A percentile compares a stretch with the other conserved stretches of the same genome.
Evolutionary conservation across 1,140 invertebrate species (phyloP).

Genomic region (Sycophaga agraensis): DNA sequence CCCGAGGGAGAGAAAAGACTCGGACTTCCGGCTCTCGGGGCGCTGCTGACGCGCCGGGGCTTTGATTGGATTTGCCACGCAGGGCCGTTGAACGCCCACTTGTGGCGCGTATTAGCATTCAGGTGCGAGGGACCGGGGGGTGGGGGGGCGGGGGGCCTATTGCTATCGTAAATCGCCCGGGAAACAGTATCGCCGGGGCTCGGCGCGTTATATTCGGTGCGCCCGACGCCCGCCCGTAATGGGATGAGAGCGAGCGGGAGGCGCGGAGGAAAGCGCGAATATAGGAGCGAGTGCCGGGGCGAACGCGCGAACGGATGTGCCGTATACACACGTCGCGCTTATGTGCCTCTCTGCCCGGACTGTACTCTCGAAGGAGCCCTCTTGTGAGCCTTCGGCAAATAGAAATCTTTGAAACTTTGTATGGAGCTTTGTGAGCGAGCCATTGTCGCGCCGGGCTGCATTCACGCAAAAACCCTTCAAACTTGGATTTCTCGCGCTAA

Average conservation of each 20-base stretch:
- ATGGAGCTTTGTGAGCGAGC: too few relatives aligned
- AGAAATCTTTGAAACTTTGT: too few relatives aligned
- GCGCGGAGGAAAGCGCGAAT: not conserved
- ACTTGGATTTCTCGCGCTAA: too few relatives aligned
- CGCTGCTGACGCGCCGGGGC: conserved; percentile 33
- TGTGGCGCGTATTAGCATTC: conserved; percentile 43
- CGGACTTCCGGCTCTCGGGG: too few relatives aligned
- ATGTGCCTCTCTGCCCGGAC: too few relatives aligned
- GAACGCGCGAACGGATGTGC: too few relatives aligned
- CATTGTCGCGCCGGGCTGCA: too few relatives aligned
- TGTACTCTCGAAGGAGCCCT: too few relatives aligned
- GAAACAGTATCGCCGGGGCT: conserved; percentile 31
- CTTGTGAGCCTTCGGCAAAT: too few relatives aligned
- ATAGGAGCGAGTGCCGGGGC: not conserved
- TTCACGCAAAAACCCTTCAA: too few relatives aligned
- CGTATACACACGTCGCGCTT: too few relatives aligned
- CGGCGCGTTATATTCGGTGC: not conserved
- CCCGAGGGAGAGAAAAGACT: too few relatives aligned
- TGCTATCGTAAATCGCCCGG: conserved; percentile 41
- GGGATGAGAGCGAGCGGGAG: not conserved
- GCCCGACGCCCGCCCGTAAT: not conserved
- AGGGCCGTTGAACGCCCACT: conserved; percentile 42
- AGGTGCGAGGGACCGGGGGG: not conserved
- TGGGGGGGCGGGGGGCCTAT: conserved; percentile 25
- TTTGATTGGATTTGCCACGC: conserved; percentile 53